Conservation (phyloP, 2,113 vertebrate species). For the Halichoerus grypus region DNA sequence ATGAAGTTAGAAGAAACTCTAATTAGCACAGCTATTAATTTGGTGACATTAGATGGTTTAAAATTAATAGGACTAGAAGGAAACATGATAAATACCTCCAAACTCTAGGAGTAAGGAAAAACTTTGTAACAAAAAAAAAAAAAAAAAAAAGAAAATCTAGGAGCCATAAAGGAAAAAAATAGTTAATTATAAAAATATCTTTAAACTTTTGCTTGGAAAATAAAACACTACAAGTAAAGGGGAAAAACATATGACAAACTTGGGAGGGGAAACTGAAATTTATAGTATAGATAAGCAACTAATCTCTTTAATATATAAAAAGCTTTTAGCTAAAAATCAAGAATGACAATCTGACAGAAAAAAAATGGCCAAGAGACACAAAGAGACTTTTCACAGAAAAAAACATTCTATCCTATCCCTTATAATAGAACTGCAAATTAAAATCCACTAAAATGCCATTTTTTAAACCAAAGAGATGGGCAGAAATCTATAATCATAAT, state of each 20-base stretch:
- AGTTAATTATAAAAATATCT: background rate
- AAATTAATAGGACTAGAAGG: slow-evolving; percentile 34
- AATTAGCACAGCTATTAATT: slow-evolving; percentile 51
- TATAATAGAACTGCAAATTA: background rate
- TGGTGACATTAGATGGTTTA: background rate
- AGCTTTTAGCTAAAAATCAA: background rate
- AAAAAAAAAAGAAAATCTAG: slow-evolving; percentile 28
- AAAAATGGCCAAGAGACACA: background rate
- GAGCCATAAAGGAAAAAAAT: background rate
- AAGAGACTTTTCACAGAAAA: background rate
- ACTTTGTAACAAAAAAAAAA: slow-evolving; percentile 12
- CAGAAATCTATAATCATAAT: background rate
- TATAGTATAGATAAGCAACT: background rate
- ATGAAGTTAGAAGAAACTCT: background rate
- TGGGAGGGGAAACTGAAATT: background rate
- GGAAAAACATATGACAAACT: background rate
- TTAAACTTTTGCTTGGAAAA: slow-evolving; percentile 41
- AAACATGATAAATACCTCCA: background rate
- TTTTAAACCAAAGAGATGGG: background rate
- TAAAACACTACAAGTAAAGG: background rate
- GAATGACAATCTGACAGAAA: background rate
- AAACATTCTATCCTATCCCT: background rate
- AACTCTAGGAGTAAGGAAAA: slow-evolving; percentile 30
- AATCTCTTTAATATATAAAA: background rate
- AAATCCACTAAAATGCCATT: background rate